Evolutionary conservation across 2,888 invertebrate species (phyloP).

Genomic region (Tetropium fuscum): DNA sequence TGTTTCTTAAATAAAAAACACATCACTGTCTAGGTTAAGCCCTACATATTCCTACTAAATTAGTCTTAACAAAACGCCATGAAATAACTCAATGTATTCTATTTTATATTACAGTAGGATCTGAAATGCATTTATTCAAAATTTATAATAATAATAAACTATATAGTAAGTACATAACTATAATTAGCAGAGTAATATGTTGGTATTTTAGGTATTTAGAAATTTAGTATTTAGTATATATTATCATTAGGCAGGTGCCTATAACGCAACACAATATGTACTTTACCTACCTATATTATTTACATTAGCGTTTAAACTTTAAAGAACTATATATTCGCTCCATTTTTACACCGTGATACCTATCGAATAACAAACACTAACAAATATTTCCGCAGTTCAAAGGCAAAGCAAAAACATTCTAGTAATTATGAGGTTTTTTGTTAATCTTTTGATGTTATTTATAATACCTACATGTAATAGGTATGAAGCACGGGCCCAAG

Average conservation of each 20-base stretch:
- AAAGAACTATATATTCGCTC: background rate
- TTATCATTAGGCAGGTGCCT: too few species aligned
- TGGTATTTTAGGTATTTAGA: background rate
- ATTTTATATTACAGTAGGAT: background rate
- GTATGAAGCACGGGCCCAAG: conserved; percentile 52
- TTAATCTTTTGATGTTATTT: conserved; percentile 21
- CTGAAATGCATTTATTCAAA: too few species aligned
- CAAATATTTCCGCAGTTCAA: background rate
- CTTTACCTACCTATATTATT: background rate
- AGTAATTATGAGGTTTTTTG: background rate
- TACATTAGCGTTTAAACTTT: background rate
- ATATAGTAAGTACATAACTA: background rate
- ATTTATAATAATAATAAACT: too few species aligned
- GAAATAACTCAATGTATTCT: too few species aligned
- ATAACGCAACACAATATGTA: too few species aligned
- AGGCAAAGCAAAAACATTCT: background rate
- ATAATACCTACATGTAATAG: conserved; percentile 16
- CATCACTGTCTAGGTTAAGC: background rate
- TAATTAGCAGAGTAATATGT: background rate
- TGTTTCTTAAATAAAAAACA: conserved; percentile 1
- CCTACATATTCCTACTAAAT: background rate
- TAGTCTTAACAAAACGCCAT: background rate
- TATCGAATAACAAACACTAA: background rate
- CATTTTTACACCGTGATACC: background rate
- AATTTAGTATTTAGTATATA: too few species aligned